Evolutionary conservation across 2,888 invertebrate species (phyloP).

Genomic region (Fissipunctia ypsillon): DNA sequence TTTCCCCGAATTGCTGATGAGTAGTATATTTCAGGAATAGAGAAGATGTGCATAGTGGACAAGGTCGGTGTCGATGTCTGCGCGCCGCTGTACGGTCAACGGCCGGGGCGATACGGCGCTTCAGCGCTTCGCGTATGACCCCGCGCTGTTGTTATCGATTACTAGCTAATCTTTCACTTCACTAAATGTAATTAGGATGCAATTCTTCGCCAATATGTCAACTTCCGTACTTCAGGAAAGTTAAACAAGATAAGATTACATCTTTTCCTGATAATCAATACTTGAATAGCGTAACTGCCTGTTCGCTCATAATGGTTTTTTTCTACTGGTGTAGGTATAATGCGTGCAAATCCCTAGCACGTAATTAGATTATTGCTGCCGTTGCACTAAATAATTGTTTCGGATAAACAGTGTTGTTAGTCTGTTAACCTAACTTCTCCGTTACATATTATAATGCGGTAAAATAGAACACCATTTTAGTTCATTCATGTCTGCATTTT

Average conservation of each 20-base stretch:
- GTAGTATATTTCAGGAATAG: conserved; percentile 58
- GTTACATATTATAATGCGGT: conserved; percentile 21
- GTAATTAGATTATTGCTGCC: conserved; percentile 55
- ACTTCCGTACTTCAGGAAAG: conserved; percentile 34
- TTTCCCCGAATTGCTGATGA: conserved; percentile 46
- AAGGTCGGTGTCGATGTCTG: conserved; percentile 82
- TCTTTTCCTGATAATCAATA: conserved; percentile 61
- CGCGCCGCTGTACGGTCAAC: conserved; percentile 86
- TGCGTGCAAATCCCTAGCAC: conserved; percentile 19
- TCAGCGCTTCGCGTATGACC: conserved; percentile 80
- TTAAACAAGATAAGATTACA: conserved; percentile 33
- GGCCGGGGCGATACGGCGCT: conserved; percentile 82
- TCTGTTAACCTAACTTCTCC: conserved; percentile 9
- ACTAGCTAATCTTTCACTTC: conserved; percentile 79
- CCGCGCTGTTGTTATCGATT: conserved; percentile 86
- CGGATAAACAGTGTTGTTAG: conserved; percentile 11
- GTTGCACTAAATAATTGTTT: conserved; percentile 41
- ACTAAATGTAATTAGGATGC: conserved; percentile 78
- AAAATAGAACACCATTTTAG: conserved; percentile 25
- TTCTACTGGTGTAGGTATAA: conserved; percentile 21
- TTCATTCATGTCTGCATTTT: conserved; percentile 1
- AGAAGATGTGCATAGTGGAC: conserved; percentile 74
- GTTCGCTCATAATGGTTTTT: conserved; percentile 40
- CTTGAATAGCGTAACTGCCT: conserved; percentile 53
- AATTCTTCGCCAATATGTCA: conserved; percentile 54